Evolutionary conservation across 2,888 invertebrate species (phyloP).

Genomic region (Piscicola geometra): DNA sequence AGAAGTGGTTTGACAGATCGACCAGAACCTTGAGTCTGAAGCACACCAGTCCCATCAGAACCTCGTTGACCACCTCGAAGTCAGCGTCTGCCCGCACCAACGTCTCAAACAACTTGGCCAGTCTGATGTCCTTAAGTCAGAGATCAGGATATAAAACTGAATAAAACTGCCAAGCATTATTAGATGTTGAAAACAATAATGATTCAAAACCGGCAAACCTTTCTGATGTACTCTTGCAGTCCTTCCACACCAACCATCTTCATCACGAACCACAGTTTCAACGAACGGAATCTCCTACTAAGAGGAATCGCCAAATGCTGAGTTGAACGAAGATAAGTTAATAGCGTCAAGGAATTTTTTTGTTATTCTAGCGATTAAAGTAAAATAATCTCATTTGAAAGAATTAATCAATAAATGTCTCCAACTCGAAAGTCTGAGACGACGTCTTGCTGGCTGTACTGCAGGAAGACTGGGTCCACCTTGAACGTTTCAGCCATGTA

Average conservation of each 20-base stretch:
- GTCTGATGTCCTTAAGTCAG: conserved; percentile 55
- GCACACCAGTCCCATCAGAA: conserved; percentile 81
- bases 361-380: no score
- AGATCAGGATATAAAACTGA: not conserved
- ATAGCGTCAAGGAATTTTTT: no score
- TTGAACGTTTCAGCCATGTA: conserved; percentile 53
- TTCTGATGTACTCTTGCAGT: conserved; percentile 71
- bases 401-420: not conserved
- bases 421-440: conserved; percentile 54
- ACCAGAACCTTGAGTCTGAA: conserved; percentile 71
- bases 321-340: conserved; percentile 46
- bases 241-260: conserved; percentile 75
- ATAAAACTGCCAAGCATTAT: not conserved
- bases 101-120: conserved; percentile 75
- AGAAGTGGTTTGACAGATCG: not conserved
- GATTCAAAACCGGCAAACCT: conserved; percentile 57
- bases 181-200: not conserved
- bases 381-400: not conserved
- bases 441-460: conserved; percentile 52
- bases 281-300: conserved; percentile 77
- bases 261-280: conserved; percentile 90
- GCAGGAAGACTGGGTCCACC: conserved; percentile 55
- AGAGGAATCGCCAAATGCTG: conserved; percentile 82
- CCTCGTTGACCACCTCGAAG: conserved; percentile 78
- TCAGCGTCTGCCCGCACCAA: conserved; percentile 67